Conservation (phyloP, 2,113 vertebrate species). For the Perca flavescens region DNA sequence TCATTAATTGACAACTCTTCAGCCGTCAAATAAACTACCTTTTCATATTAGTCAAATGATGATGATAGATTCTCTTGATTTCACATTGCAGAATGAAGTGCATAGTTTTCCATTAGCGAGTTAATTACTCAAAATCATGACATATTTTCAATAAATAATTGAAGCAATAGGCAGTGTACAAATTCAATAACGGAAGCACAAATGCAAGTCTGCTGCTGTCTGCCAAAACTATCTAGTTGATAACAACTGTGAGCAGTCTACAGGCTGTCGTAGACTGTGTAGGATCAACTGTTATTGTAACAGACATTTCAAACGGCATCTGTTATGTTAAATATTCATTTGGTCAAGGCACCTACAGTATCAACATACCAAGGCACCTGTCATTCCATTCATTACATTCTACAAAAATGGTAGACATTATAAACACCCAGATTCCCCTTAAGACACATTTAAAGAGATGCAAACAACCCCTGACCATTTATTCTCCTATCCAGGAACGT, state of each 20-base stretch:
- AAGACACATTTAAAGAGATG: too few species aligned
- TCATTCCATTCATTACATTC: background rate
- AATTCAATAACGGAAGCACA: background rate
- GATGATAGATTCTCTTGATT: background rate
- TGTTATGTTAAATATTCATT: background rate
- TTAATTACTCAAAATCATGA: background rate
- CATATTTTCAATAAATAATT: background rate
- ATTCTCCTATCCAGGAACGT: too few species aligned
- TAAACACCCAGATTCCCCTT: too few species aligned
- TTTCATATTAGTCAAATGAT: background rate
- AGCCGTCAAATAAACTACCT: background rate
- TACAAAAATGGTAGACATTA: background rate
- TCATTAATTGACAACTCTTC: background rate
- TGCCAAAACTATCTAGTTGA: background rate
- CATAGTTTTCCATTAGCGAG: background rate
- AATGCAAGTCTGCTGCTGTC: background rate
- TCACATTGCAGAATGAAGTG: background rate
- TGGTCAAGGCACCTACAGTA: background rate
- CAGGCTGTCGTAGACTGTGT: constrained; percentile 2
- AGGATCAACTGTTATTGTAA: background rate
- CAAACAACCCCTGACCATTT: too few species aligned
- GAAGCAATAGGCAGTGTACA: background rate
- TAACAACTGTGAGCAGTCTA: background rate
- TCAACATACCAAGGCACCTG: background rate
- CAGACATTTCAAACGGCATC: background rate